Conservation (phyloP, 2,888 invertebrate genomes). For the Mactromeris polynyma region DNA sequence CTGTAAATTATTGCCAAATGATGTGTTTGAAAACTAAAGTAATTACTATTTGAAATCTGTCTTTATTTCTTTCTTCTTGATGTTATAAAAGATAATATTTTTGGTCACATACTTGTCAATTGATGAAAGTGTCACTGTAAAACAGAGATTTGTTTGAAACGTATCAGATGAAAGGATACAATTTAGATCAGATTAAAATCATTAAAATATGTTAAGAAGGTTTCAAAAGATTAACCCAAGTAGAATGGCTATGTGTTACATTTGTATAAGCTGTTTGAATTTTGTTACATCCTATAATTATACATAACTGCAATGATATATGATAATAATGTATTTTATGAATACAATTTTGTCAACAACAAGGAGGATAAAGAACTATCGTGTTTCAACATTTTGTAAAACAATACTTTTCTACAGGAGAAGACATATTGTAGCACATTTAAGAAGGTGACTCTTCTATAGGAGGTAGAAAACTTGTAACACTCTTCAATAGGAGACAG, state of each 20-base stretch:
- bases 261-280: slow-evolving; percentile 3
- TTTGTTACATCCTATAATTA: background rate
- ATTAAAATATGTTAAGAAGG: slow-evolving; percentile 7
- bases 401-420: background rate
- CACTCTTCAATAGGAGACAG: slow-evolving; percentile 12
- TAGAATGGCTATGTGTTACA: background rate
- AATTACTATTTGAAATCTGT: slow-evolving; percentile 39
- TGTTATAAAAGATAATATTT: slow-evolving; percentile 8
- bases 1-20: slow-evolving; percentile 8
- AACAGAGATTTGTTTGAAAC: background rate
- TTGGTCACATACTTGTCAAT: slow-evolving; percentile 12
- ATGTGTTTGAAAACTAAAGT: slow-evolving; percentile 37
- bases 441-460: background rate
- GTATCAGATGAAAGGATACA: slow-evolving; percentile 2
- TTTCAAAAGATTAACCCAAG: background rate
- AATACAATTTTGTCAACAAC: background rate
- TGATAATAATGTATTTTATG: background rate
- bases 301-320: background rate
- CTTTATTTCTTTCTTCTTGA: background rate
- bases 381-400: slow-evolving; percentile 1
- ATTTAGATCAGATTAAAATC: background rate
- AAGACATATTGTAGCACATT: background rate
- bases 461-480: background rate
- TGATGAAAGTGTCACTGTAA: slow-evolving; percentile 10
- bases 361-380: background rate